A percentile compares a stretch with the other conserved stretches of the same genome.
phyloP scores from a whole-genome alignment of 2,113 vertebrate species.

The Onychostruthus taczanowskii region DNA sequence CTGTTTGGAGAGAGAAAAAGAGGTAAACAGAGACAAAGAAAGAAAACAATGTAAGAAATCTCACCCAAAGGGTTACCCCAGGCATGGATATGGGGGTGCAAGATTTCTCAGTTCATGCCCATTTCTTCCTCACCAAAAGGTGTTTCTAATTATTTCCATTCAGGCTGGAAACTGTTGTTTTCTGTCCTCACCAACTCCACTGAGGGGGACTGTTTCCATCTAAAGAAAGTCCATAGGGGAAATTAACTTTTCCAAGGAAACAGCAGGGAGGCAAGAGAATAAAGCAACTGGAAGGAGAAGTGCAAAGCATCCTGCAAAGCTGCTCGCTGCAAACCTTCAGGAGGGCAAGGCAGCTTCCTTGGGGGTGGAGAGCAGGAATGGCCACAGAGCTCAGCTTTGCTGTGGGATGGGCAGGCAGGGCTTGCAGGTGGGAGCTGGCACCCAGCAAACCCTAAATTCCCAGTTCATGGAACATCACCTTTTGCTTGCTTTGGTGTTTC shows the following conservation, averaged over 20 bases:
- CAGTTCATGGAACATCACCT: background rate
- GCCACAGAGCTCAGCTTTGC: background rate
- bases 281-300: background rate
- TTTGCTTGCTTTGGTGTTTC: background rate
- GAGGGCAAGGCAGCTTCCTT: background rate
- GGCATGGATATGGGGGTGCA: background rate
- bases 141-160: background rate
- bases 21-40: background rate
- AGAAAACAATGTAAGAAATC: background rate
- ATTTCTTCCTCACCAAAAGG: background rate
- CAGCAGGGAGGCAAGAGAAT: background rate
- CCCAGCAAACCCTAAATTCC: background rate
- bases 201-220: background rate
- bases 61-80: background rate
- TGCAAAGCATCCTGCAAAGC: background rate
- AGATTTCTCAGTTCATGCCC: background rate
- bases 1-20: background rate
- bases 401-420: background rate
- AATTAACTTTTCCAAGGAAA: slow-evolving; percentile 23
- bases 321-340: background rate
- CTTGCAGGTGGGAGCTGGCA: background rate
- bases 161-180: background rate
- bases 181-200: background rate
- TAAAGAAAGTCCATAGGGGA: background rate
- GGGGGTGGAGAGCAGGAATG: background rate